Conservation (phyloP, 2,888 invertebrate genomes). For the Trissolcus brochymenae region DNA sequence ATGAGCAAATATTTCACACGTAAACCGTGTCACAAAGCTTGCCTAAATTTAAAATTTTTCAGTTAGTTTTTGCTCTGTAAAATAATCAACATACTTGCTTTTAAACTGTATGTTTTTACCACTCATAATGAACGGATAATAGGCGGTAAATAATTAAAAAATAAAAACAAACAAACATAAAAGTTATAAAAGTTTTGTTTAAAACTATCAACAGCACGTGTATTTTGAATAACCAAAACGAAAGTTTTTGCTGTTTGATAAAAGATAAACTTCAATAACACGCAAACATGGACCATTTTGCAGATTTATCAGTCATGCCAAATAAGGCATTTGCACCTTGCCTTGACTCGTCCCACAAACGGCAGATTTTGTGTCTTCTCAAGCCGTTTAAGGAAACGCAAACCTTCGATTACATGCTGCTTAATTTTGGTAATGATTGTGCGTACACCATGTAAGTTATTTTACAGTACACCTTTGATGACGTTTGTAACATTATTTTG, state of each 20-base stretch:
- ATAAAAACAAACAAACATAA: too few species aligned
- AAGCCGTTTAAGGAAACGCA: constrained; percentile 67
- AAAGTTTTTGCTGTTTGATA: neutral
- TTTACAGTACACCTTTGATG: constrained; percentile 48
- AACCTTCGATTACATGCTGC: constrained; percentile 66
- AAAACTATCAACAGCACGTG: neutral
- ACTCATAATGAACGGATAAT: too few species aligned
- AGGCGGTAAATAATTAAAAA: too few species aligned
- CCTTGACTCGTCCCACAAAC: constrained; percentile 63
- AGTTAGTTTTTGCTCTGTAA: too few species aligned
- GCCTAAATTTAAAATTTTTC: too few species aligned
- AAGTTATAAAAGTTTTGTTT: constrained; percentile 27
- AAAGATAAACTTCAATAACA: neutral
- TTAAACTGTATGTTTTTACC: too few species aligned
- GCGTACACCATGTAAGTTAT: constrained; percentile 58
- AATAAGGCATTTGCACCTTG: constrained; percentile 70
- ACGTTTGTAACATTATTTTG: constrained; percentile 44
- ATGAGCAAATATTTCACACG: too few species aligned
- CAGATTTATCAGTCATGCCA: constrained; percentile 69
- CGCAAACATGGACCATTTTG: constrained; percentile 30
- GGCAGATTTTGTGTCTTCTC: constrained; percentile 65
- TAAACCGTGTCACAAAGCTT: too few species aligned
- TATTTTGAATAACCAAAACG: too few species aligned
- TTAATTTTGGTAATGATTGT: constrained; percentile 70
- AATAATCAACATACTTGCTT: too few species aligned